Evolutionary conservation across 2,888 invertebrate genomes (phyloP).

Genomic region (Meiosimyza decipiens): DNA sequence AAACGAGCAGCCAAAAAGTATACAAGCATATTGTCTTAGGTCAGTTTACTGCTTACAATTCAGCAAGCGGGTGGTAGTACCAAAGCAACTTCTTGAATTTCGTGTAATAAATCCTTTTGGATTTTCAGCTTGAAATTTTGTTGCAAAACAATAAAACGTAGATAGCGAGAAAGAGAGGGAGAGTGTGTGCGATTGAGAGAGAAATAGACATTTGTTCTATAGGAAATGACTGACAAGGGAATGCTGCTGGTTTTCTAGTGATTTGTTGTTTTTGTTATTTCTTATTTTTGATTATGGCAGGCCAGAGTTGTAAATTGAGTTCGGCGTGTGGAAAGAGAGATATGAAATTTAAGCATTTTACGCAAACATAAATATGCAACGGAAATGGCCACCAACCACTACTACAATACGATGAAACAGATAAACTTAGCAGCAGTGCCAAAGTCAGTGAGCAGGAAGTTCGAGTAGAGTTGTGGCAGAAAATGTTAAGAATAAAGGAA

Average conservation of each 20-base stretch:
- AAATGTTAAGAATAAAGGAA: too few relatives aligned
- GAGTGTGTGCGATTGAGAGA: background rate
- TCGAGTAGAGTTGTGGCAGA: too few relatives aligned
- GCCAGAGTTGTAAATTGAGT: background rate
- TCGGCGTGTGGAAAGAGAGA: slow-evolving; percentile 13
- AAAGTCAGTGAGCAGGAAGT: too few relatives aligned
- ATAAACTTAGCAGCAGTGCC: too few relatives aligned
- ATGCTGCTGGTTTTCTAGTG: background rate
- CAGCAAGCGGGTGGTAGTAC: background rate
- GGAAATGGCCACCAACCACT: slow-evolving; percentile 21
- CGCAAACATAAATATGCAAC: slow-evolving; percentile 22
- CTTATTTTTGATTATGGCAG: background rate
- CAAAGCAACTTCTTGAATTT: slow-evolving; percentile 26
- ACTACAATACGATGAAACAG: too few relatives aligned
- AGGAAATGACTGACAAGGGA: background rate
- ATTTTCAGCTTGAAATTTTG: slow-evolving; percentile 31
- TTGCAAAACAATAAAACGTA: background rate
- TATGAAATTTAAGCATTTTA: slow-evolving; percentile 24
- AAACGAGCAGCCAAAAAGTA: background rate
- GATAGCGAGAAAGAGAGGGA: background rate
- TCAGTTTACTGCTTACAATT: slow-evolving; percentile 6
- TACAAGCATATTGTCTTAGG: slow-evolving; percentile 17
- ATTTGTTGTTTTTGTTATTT: too few relatives aligned
- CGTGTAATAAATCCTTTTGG: slow-evolving; percentile 32
- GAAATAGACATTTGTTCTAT: background rate